A percentile compares a stretch with the other conserved stretches of the same genome.
These are phyloP conservation scores for Scomber colias DNA, from an alignment of 2,113 vertebrate genomes.

Conservation along the genomic window DNA sequence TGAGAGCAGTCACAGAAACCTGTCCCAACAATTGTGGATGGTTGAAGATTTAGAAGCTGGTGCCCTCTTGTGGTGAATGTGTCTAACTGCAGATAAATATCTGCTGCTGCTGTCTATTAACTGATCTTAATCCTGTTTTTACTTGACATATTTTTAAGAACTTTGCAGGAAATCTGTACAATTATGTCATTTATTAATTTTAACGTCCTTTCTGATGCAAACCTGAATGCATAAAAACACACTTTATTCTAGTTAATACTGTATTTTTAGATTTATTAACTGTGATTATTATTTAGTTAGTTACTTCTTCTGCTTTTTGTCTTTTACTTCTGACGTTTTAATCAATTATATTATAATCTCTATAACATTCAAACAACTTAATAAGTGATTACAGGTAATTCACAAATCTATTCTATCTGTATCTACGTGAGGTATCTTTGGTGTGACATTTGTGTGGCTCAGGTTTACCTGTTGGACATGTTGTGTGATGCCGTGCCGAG, in stretches of 20 bases:
- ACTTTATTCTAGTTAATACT: background rate
- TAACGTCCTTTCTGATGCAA: too few species aligned
- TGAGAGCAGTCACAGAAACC: background rate
- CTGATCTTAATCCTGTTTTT: background rate
- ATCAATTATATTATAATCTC: too few species aligned
- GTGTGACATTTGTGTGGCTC: too few species aligned
- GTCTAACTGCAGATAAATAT: constrained; percentile 23
- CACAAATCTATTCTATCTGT: background rate
- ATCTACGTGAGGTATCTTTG: too few species aligned
- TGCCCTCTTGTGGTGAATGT: constrained; percentile 56
- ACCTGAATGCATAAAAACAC: too few species aligned
- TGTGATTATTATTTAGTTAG: too few species aligned
- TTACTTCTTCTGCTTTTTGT: too few species aligned
- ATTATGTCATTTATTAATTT: background rate
- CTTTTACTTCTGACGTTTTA: too few species aligned
- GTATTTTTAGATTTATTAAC: background rate
- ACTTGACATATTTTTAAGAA: background rate
- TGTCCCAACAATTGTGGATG: background rate
- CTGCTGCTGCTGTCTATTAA: too few species aligned
- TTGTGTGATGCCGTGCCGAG: constrained; percentile 94
- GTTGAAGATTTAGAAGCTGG: constrained; percentile 19
- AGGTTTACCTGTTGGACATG: constrained; percentile 93
- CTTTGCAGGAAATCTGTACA: background rate
- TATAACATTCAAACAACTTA: too few species aligned
- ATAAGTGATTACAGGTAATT: background rate